Evolutionary conservation across 2,797 vertebrate genomes (phyloP), one percentile per base, ranked within the genome.

Genomic region (Galagoides demidoff): DNA sequence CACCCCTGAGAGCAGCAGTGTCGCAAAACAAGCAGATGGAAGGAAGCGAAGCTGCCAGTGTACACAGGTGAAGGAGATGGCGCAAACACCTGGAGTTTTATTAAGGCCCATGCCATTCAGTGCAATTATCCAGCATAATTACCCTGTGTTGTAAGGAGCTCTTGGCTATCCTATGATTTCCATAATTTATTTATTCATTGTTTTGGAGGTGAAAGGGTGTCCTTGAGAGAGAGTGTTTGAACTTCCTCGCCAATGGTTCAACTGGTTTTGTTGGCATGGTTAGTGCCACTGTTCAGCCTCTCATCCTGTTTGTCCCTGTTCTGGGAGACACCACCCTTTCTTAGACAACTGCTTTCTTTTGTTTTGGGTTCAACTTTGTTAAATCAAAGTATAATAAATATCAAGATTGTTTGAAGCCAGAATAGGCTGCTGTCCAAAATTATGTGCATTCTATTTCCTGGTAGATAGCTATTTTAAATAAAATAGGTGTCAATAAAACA

Each of bases 301-400:
- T 37, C 45, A 77, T 87, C 82, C 92, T 90, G 59, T 85, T 93
- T 90, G 74, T 39, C 63, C 29, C 16, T 52, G 49, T 10, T 77
- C 49, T 89, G 93, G 59, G 89, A 85, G 92, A 29, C 45, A 19
- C 34, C 59, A 20, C 70, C 86, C n/a, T 85, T 86, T 84, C 49
- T 59, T 13, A 66, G n/a, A 88, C 59, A 84, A 10, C 68, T 12
- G 49, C 64, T 85, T 90, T 83, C 79, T 94, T 77, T 94, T 95
- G 79, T 87, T 85, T 94, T 0, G 25, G 31, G 31, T 61, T 94
- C 77, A 83, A 85, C 63, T 92, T 83, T 93, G 43, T 83, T 76
- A 93, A 91, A 68, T 93, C 95, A 94, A 76, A 93, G 79, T 49
- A 11, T 37, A 64, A 76, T 86, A 78, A 76, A 90, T 83, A 83